These are phyloP conservation scores for Operophtera brumata DNA, from an alignment of 2,888 invertebrate genomes.

Conservation along the genomic window DNA sequence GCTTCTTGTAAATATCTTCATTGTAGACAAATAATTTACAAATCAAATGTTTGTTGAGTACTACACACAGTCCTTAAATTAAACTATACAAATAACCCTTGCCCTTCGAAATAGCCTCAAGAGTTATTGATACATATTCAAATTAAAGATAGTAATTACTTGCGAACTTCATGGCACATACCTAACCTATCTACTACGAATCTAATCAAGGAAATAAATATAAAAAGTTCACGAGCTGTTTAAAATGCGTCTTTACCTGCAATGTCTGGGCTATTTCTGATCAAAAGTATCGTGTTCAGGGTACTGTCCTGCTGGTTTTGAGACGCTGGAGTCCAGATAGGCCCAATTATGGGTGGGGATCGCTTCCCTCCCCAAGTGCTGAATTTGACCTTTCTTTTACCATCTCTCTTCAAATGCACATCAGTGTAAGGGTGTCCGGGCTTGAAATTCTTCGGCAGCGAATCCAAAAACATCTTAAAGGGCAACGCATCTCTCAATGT, in stretches of 20 bases:
- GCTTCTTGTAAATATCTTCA: too few relatives aligned
- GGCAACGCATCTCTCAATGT: slow-evolving; percentile 58
- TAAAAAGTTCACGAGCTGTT: slow-evolving; percentile 36
- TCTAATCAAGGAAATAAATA: slow-evolving; percentile 22
- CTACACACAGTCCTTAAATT: slow-evolving; percentile 9
- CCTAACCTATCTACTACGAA: slow-evolving; percentile 10
- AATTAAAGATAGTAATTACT: slow-evolving; percentile 23
- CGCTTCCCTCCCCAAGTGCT: slow-evolving; percentile 75
- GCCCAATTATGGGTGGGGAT: slow-evolving; percentile 73
- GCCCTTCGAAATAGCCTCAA: slow-evolving; percentile 17
- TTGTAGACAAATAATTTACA: slow-evolving; percentile 4
- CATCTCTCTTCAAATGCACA: slow-evolving; percentile 67
- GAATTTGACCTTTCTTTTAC: slow-evolving; percentile 73
- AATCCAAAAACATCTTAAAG: slow-evolving; percentile 57
- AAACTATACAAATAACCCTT: slow-evolving; percentile 21
- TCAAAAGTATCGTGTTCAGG: slow-evolving; percentile 58
- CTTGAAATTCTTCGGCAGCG: slow-evolving; percentile 58
- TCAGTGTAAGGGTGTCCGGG: slow-evolving; percentile 67
- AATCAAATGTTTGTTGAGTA: slow-evolving; percentile 18
- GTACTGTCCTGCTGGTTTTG: slow-evolving; percentile 56
- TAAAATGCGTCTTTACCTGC: slow-evolving; percentile 46
- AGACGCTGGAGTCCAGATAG: slow-evolving; percentile 67
- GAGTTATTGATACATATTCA: slow-evolving; percentile 18
- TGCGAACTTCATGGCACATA: slow-evolving; percentile 31
- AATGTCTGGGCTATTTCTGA: slow-evolving; percentile 51